phyloP scores from a whole-genome alignment of 1,140 invertebrate genomes.

The Paraescarpia echinospica region DNA sequence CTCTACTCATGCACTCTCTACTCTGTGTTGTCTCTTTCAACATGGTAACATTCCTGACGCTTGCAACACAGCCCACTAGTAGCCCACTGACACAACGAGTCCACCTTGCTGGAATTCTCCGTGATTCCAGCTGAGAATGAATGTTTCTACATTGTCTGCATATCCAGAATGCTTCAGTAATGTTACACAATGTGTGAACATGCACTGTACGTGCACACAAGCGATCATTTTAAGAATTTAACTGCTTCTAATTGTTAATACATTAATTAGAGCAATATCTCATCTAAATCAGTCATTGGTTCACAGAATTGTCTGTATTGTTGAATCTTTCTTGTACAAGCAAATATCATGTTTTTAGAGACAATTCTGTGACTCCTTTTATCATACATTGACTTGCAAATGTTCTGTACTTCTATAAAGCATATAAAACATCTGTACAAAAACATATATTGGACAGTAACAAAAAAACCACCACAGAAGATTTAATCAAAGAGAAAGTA shows the following conservation, averaged over 20 bases:
- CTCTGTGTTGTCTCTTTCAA: background rate
- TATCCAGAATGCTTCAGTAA: background rate
- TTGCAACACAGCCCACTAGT: background rate
- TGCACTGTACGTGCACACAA: background rate
- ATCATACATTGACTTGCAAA: background rate
- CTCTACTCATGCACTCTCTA: no score
- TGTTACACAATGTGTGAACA: background rate
- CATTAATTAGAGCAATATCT: background rate
- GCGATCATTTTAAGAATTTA: background rate
- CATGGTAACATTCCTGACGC: background rate
- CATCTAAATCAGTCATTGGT: background rate
- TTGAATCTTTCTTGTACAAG: background rate
- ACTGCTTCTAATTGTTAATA: background rate
- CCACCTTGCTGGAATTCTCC: background rate
- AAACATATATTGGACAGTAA: background rate
- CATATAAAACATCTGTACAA: background rate
- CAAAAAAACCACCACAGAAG: background rate
- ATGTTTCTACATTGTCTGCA: background rate
- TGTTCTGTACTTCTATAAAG: background rate
- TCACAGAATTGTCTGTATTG: background rate
- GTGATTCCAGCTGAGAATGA: background rate
- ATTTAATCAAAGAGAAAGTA: background rate
- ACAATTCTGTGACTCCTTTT: background rate
- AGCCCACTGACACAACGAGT: background rate
- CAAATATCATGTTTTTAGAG: background rate